Percentiles rank a stretch among this genome's conserved stretches.
Evolutionary conservation across 1,140 invertebrate genomes (phyloP).

Genomic region (Dufourea novaeangliae): DNA sequence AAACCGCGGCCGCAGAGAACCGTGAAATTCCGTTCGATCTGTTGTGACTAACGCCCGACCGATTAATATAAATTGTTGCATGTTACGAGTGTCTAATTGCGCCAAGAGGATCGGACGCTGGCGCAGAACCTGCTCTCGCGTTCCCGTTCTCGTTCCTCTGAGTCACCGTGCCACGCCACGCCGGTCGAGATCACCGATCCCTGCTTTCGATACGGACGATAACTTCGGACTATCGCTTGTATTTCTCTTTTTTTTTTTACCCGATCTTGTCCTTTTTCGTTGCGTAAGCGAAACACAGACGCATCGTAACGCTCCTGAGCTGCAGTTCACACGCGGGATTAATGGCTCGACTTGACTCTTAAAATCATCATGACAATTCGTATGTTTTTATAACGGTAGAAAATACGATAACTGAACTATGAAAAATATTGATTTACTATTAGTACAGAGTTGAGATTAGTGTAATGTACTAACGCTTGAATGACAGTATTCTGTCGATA

Average conservation of each 20-base stretch:
- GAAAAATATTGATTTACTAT: no score
- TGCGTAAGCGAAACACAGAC: conserved; percentile 19
- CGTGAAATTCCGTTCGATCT: conserved; percentile 65
- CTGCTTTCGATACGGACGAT: conserved; percentile 41
- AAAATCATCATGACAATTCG: no score
- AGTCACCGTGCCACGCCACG: conserved; percentile 44
- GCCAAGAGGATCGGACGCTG: conserved; percentile 56
- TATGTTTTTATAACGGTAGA: no score
- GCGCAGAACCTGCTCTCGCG: conserved; percentile 38
- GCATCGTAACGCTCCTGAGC: no score
- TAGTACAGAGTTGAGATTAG: no score
- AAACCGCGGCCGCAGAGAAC: conserved; percentile 51
- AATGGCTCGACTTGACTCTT: no score
- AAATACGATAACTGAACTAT: no score
- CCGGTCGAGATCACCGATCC: conserved; percentile 31
- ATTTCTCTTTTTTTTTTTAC: background rate
- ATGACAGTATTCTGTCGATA: no score
- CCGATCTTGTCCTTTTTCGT: background rate
- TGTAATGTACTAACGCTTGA: no score
- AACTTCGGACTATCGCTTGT: background rate
- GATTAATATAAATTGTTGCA: conserved; percentile 69
- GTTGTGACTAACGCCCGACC: conserved; percentile 59
- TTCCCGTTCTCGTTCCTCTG: conserved; percentile 39
- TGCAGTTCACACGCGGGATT: background rate
- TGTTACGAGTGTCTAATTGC: conserved; percentile 66